phyloP scores from a whole-genome alignment of 2,888 invertebrate genomes.

The Cryptus armator region DNA sequence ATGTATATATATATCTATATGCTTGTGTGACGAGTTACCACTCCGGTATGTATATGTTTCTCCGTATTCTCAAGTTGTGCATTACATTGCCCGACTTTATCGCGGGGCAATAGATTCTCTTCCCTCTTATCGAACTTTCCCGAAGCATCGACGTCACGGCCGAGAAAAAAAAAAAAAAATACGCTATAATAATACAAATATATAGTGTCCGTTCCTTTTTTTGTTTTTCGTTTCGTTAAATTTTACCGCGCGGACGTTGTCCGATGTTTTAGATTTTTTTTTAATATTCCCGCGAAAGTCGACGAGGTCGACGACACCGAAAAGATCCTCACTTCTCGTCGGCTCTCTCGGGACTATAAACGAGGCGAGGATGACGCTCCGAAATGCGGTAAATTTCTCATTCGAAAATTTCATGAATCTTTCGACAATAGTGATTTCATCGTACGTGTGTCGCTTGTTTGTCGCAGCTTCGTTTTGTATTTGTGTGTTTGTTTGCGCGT shows the following conservation, averaged over 20 bases:
- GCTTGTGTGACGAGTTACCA: slow-evolving; percentile 44
- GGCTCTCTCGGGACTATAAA: slow-evolving; percentile 8
- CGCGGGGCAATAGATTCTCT: slow-evolving; percentile 42
- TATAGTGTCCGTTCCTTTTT: slow-evolving; percentile 36
- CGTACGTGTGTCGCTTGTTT: slow-evolving; percentile 20
- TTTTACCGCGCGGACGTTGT: slow-evolving; percentile 29
- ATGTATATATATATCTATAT: slow-evolving; percentile 43
- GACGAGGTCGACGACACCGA: slow-evolving; percentile 40
- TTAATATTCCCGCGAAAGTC: not conserved
- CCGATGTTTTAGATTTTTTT: not conserved
- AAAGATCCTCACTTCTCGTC: not conserved
- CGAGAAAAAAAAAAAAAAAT: slow-evolving; percentile 26
- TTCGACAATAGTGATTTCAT: slow-evolving; percentile 40
- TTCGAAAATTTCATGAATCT: slow-evolving; percentile 35
- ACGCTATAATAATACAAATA: slow-evolving; percentile 55
- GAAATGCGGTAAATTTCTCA: slow-evolving; percentile 37
- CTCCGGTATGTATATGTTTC: slow-evolving; percentile 27
- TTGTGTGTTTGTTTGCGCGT: slow-evolving; percentile 19
- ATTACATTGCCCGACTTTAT: slow-evolving; percentile 31
- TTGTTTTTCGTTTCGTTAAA: slow-evolving; percentile 3
- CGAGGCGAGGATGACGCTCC: slow-evolving; percentile 32
- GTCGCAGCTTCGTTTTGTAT: slow-evolving; percentile 21
- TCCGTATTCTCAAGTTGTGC: slow-evolving; percentile 52
- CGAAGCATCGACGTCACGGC: slow-evolving; percentile 44
- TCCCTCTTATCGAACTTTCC: slow-evolving; percentile 34